Conservation (phyloP, 2,113 vertebrate genomes). For the Zonotrichia leucophrys region DNA sequence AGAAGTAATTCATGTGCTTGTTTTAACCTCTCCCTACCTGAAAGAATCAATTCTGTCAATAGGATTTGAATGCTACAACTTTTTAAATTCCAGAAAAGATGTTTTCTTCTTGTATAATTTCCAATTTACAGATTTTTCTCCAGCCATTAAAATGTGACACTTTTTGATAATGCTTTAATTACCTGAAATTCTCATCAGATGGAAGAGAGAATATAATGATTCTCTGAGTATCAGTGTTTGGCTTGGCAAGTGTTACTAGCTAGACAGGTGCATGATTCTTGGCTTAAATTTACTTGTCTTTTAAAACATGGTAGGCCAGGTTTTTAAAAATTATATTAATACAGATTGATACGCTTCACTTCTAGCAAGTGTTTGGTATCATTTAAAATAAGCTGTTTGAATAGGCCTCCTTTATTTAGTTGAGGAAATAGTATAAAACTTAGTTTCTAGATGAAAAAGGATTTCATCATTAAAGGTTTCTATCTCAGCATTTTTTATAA, state of each 20-base stretch:
- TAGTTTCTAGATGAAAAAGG: background rate
- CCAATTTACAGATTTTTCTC: background rate
- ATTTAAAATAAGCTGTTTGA: background rate
- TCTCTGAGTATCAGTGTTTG: background rate
- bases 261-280: background rate
- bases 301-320: background rate
- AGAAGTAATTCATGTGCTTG: background rate
- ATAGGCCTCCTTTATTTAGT: background rate
- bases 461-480: background rate
- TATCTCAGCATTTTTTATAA: background rate
- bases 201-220: background rate
- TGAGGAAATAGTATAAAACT: background rate
- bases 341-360: background rate
- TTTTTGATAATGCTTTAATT: background rate
- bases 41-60: background rate
- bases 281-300: background rate
- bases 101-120: background rate
- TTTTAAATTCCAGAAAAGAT: background rate
- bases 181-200: background rate
- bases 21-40: background rate
- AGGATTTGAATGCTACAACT: background rate
- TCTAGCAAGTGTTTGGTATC: background rate
- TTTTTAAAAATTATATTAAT: accelerated
- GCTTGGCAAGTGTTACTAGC: background rate
- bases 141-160: background rate